These are phyloP conservation scores for Tenualosa thibaudeaui DNA, from an alignment of 2,797 vertebrate genomes.

Conservation along the genomic window DNA sequence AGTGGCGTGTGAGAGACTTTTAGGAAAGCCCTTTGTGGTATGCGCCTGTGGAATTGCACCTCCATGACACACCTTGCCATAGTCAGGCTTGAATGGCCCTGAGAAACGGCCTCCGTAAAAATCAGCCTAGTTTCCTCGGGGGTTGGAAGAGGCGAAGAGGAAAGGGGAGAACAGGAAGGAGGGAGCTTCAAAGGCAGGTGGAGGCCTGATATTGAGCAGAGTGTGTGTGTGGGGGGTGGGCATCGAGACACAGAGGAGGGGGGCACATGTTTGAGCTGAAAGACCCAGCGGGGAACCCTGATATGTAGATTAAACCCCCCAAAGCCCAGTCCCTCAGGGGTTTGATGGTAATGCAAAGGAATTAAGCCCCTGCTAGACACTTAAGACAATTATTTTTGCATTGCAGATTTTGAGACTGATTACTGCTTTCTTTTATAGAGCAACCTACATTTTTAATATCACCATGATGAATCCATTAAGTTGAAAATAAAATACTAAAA, in stretches of 20 bases:
- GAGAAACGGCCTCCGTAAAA: not conserved
- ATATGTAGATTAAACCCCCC: constrained; percentile 70
- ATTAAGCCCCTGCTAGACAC: constrained; percentile 48
- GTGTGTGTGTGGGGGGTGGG: not conserved
- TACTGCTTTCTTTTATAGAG: not conserved
- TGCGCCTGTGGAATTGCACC: constrained; percentile 12
- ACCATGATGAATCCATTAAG: not conserved
- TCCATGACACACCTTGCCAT: constrained; percentile 12
- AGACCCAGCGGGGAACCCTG: constrained; percentile 59
- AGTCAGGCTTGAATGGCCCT: constrained; percentile 16
- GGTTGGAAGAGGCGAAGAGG: not conserved
- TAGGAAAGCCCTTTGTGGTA: not conserved
- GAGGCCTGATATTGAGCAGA: not conserved
- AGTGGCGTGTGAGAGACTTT: not conserved
- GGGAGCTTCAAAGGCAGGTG: not conserved
- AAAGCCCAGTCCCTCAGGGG: constrained; percentile 33
- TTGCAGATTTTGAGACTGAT: constrained; percentile 7
- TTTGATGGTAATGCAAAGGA: constrained; percentile 55
- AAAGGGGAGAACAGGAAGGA: constrained; percentile 1
- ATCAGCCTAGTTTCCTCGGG: constrained; percentile 15
- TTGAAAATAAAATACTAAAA: not conserved
- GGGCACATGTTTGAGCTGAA: constrained; percentile 67
- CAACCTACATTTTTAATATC: not conserved
- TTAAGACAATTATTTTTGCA: constrained; percentile 45
- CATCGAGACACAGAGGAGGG: not conserved